A percentile compares a stretch with the other conserved stretches of the same genome.
Conservation (phyloP, 2,113 vertebrate species). For the Xiphias gladius region DNA sequence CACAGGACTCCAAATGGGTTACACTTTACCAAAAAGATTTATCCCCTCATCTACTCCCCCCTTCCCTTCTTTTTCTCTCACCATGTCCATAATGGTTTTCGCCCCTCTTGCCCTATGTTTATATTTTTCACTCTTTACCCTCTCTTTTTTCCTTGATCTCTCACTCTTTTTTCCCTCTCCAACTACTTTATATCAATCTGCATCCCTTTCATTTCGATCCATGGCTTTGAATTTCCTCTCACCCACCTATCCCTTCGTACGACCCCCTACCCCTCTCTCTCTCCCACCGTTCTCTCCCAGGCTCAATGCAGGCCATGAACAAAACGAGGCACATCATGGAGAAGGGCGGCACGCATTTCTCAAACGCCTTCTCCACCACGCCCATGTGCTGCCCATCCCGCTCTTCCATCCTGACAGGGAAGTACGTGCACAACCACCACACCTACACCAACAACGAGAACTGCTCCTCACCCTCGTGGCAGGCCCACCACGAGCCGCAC, state of each 20-base stretch:
- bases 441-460: constrained; percentile 99
- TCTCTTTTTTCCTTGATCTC: constrained; percentile 10
- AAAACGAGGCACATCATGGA: constrained; percentile 96
- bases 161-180: constrained; percentile 8
- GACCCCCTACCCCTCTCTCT: neutral
- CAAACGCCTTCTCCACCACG: constrained; percentile 97
- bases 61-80: constrained; percentile 18
- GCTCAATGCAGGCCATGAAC: constrained; percentile 99
- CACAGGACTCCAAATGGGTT: constrained; percentile 69
- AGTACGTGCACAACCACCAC: constrained; percentile 98
- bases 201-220: constrained; percentile 34
- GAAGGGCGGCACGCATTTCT: constrained; percentile 93
- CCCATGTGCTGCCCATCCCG: constrained; percentile 99
- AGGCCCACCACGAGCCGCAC: constrained; percentile 93
- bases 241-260: constrained; percentile 11
- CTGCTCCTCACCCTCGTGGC: constrained; percentile 98
- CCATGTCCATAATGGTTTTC: constrained; percentile 14
- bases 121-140: constrained; percentile 41
- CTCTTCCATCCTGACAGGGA: constrained; percentile 96
- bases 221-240: constrained; percentile 43
- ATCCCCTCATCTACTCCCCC: constrained; percentile 47
- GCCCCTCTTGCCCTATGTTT: constrained; percentile 32
- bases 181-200: constrained; percentile 32
- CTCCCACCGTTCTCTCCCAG: constrained; percentile 74
- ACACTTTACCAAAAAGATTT: constrained; percentile 68